Evolutionary conservation across 2,797 vertebrate species (phyloP).

Genomic region (Balearica regulorum): DNA sequence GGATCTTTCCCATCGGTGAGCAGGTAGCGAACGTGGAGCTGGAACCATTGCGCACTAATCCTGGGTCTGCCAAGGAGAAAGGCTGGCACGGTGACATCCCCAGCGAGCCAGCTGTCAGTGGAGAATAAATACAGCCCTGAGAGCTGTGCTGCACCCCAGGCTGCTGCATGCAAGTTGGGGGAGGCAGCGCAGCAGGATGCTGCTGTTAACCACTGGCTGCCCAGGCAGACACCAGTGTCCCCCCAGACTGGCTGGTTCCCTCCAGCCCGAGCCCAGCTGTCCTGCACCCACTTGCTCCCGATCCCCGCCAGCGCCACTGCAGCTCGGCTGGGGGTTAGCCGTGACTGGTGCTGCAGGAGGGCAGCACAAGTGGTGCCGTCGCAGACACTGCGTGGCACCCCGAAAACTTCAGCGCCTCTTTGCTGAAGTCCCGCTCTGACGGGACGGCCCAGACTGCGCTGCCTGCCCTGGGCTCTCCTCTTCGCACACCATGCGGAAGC

Average conservation of each 20-base stretch:
- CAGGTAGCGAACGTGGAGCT: background rate
- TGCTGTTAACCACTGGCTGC: background rate
- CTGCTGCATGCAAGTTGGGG: background rate
- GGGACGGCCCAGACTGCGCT: background rate
- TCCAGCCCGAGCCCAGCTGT: background rate
- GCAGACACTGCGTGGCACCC: background rate
- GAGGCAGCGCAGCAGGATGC: background rate
- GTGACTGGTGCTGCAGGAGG: background rate
- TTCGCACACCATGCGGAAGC: fast-evolving
- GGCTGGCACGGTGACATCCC: background rate
- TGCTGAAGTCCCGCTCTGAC: fast-evolving
- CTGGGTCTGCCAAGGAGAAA: background rate
- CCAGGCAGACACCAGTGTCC: background rate
- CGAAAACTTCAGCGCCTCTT: background rate
- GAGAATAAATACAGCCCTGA: background rate
- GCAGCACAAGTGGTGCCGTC: background rate
- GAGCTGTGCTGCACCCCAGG: background rate
- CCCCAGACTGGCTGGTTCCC: background rate
- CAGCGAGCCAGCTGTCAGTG: background rate
- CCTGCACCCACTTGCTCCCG: background rate
- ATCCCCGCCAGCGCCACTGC: too few relatives aligned
- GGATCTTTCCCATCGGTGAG: background rate
- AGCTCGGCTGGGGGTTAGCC: background rate
- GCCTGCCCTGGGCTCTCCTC: background rate
- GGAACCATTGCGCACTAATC: background rate